Conservation (phyloP, 1,140 invertebrate genomes). For the Lepeophtheirus salmonis region DNA sequence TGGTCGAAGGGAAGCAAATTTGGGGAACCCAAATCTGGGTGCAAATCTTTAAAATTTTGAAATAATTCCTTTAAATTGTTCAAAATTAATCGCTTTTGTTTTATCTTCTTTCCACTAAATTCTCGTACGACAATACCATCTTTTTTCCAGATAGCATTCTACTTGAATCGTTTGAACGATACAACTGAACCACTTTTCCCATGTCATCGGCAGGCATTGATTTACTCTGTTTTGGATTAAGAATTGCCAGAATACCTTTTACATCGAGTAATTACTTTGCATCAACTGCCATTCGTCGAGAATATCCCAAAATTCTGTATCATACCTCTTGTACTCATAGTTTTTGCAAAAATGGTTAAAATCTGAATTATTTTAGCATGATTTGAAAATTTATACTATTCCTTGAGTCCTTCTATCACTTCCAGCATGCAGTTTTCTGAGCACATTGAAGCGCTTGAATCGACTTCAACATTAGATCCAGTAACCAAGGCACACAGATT, state of each 20-base stretch:
- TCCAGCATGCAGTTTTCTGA: not conserved
- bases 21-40: not conserved
- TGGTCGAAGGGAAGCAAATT: not conserved
- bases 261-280: not conserved
- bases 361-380: not conserved
- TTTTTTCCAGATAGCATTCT: not conserved
- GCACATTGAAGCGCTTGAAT: not conserved
- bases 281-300: not conserved
- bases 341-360: not conserved
- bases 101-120: not conserved
- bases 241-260: not conserved
- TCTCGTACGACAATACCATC: not conserved
- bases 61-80: not conserved
- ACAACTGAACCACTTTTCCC: not conserved
- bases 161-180: not conserved
- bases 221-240: not conserved
- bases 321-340: not conserved
- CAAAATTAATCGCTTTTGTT: not conserved
- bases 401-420: not conserved
- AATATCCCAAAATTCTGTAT: not conserved
- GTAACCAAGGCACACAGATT: not conserved
- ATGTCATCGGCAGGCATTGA: not conserved
- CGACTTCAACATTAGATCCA: not conserved
- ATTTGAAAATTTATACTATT: conserved; percentile 1
- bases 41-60: not conserved